Conservation (phyloP, 2,888 invertebrate genomes). For the Reticulitermes lucifugus region DNA sequence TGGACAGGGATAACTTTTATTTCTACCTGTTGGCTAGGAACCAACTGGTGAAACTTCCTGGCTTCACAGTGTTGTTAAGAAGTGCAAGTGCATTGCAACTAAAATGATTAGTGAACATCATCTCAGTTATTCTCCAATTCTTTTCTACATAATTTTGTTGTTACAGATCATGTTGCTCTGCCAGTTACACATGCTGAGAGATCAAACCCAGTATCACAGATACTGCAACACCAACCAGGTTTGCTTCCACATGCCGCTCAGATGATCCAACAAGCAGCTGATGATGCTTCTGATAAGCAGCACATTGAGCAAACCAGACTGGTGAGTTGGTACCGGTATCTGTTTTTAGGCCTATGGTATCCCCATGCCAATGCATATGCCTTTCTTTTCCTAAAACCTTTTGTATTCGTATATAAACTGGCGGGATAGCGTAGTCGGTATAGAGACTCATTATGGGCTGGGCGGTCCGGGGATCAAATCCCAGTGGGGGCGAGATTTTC, state of each 20-base stretch:
- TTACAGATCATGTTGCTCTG: neutral
- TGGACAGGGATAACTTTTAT: no score
- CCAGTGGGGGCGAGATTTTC: no score
- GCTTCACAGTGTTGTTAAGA: no score
- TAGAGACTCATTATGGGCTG: no score
- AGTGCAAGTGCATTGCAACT: no score
- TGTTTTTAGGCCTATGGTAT: neutral
- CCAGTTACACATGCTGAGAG: neutral
- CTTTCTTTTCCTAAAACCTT: neutral
- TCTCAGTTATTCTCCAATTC: no score
- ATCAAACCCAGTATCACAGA: neutral
- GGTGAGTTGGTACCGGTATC: neutral
- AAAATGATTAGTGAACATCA: no score
- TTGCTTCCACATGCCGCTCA: neutral
- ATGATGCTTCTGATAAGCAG: neutral
- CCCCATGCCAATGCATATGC: neutral
- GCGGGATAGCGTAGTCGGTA: neutral
- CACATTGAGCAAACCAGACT: slow-evolving; percentile 10
- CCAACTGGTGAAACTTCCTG: no score
- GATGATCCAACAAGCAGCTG: neutral
- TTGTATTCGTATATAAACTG: neutral
- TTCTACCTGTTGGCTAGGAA: no score
- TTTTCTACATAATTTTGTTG: neutral
- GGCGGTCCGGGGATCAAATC: no score
- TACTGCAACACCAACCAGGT: neutral